Base-by-base conservation (phyloP, 2,113 vertebrate species). In the Syrrhaptes paradoxus region DNA sequence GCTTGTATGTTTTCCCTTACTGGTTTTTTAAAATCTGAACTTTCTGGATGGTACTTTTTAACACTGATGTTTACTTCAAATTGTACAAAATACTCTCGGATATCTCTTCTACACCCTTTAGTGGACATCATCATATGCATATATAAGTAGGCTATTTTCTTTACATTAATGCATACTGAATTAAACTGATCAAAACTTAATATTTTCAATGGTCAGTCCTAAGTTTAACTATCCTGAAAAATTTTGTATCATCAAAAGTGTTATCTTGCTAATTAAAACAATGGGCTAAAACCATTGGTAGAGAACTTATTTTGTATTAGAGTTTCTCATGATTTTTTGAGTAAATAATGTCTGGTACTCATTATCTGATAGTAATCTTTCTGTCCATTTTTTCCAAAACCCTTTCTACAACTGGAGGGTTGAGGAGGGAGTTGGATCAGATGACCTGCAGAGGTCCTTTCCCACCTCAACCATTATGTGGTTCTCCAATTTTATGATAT, bases 391-490 rank as follows among this genome's bases (percentile, higher is more conserved):
- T 49, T 80, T 17, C 19, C 7, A 36, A 78, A 87, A 10, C 15
- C 1, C 14, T 51, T 65, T 55, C 17, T 71, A 16, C 21, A 78
- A 54, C 0, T 71, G 17, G 2, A 5, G 3, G 6, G 0, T 10
- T 36, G 4, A 2, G 3, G 2, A 4, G 1, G 6, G 2, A 19
- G 4, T 45, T 58, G 24, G 7, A 54, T 61, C 11, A 83, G 43
- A 49, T 41, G 31, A 43, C 11, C 4, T 83, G 17, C 34, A 86
- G 48, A 73, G 4, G 17, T 79, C 14, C 36, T 80, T 87, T 76
- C 18, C 10, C 86, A 43, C 10, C 17, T 48, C 58, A 90, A 24
- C 12, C 2, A 10, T 61, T 41, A 13, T 67, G 38, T 67, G 24
- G 45, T 61, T 74, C 52, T 59, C 13, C 29, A 31, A 28, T 66